Evolutionary conservation across 2,797 vertebrate species (phyloP), one percentile per base, ranked within the genome.

Genomic region (Sebastes iracundus): DNA sequence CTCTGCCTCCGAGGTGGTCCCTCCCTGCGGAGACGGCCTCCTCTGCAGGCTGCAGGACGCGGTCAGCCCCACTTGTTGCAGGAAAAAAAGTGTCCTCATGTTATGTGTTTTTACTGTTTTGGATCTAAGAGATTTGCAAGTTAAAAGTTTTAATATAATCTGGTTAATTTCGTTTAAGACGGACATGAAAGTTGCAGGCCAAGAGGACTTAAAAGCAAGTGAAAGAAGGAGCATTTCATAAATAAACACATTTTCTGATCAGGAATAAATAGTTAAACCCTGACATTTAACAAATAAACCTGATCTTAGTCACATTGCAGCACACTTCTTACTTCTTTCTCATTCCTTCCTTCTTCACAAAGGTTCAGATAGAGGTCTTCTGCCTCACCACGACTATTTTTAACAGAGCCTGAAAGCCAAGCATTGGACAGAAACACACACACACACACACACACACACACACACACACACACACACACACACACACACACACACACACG

Each of bases 301-400:
- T 49, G 30, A 35, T 66, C 2, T 20, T 6, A 5, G 20, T 73
- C 63, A 28, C 9, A 52, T 20, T 62, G 10, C 18, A 75, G 20
- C n/a, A 35, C 25, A 23, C 59, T 62, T 11, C 27, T 53, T 60
- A 22, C 60, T 69, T 18, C 42, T 46, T 38, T 66, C 69, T 80
- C 70, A 64, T 80, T 84, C 77, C 55, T 23, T 63, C 67, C 55
- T 28, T 23, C 27, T 56, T 61, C 46, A 63, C 67, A 84, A 69
- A 78, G 74, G 90, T 93, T 95, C 91, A 94, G 76, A 79, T 70
- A 86, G 90, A 94, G 93, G 92, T 94, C 91, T 82, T 82, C 61
- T 77, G 86, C 81, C 81, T 80, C 66, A 72, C 89, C 81, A 65
- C 72, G 6, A 76, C 93, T 96, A 95, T 95, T 94, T 94, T 93